Base-by-base conservation (phyloP, 2,797 vertebrate genomes). In the Tokudaia tokunoshimensis region DNA sequence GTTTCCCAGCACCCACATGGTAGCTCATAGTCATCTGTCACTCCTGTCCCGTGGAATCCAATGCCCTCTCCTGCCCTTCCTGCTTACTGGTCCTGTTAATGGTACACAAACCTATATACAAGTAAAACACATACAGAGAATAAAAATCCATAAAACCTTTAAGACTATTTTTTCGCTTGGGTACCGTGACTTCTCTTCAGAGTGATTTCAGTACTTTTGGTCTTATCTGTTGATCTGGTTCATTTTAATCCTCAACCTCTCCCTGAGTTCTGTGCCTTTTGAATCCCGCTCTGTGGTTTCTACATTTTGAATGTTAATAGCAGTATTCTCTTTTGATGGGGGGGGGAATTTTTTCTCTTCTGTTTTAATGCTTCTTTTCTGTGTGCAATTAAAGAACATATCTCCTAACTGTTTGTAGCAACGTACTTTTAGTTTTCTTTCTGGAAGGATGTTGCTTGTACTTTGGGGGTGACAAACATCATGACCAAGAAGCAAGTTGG, bases 131-230 rank as follows among this genome's bases (percentile, higher is more conserved):
- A 41, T 17, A 22, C 20, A 50, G 22, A n/a, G 20, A n/a, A 85
- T 85, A 67, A 85, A 47, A 67, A 65, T 7, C 50, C 15, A 52
- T 29, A 61, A 83, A 50, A 20, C 9, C 6, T 67, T 85, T 67
- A 85, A 85, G 31, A 13, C 17, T 7, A 2, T 67, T 2, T 20
- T 63, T 44, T 41, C 22, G 41, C 34, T 47, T 76, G 26, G 50
- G 15, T 90, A 44, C 31, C 13, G 7, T 34, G 80, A 34, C 26
- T 14, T 90, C 41, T 80, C 29, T 82, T 78, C 29, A 82, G 50
- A 83, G 70, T 59, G 55, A 92, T 47, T 90, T 90, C 31, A 52
- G 44, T 80, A 59, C 19, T 85, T 91, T 96, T 50, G 29, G 9
- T 41, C 24, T 83, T 41, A 75, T 87, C 24, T 83, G 72, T 26